phyloP scores from a whole-genome alignment of 2,113 vertebrate species.

The Cephalophus harveyi region DNA sequence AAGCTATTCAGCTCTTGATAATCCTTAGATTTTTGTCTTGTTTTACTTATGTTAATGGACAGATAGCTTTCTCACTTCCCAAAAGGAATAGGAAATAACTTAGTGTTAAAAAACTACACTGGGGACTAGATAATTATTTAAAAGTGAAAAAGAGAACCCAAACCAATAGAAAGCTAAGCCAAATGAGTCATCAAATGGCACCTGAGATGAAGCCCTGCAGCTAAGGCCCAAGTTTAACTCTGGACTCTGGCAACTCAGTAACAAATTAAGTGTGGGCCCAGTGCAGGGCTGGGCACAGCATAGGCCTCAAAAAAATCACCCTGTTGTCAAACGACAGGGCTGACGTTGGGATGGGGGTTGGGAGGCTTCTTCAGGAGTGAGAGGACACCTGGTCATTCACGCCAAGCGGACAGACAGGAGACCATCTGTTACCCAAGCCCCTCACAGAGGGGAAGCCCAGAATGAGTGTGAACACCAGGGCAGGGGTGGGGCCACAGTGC shows the following conservation, averaged over 20 bases:
- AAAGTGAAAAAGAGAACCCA: background rate
- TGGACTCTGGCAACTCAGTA: background rate
- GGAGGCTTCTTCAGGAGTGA: background rate
- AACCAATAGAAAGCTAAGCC: background rate
- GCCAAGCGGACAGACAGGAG: background rate
- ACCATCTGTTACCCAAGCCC: background rate
- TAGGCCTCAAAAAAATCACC: background rate
- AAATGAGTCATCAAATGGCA: background rate
- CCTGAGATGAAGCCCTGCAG: background rate
- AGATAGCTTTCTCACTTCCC: background rate
- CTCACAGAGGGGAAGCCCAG: background rate
- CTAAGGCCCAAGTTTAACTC: background rate
- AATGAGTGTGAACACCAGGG: background rate
- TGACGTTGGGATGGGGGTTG: fast-evolving
- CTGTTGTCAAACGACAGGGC: background rate
- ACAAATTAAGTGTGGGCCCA: background rate
- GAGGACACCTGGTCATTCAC: background rate
- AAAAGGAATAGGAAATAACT: background rate
- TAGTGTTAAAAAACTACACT: background rate
- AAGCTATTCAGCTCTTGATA: background rate
- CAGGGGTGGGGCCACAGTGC: no score
- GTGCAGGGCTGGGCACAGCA: background rate
- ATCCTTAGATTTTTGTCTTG: background rate
- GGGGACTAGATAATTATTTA: background rate
- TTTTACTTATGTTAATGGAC: background rate